These are phyloP conservation scores for Trachelus stipa DNA, from an alignment of 2,888 invertebrate genomes.

Conservation along the genomic window DNA sequence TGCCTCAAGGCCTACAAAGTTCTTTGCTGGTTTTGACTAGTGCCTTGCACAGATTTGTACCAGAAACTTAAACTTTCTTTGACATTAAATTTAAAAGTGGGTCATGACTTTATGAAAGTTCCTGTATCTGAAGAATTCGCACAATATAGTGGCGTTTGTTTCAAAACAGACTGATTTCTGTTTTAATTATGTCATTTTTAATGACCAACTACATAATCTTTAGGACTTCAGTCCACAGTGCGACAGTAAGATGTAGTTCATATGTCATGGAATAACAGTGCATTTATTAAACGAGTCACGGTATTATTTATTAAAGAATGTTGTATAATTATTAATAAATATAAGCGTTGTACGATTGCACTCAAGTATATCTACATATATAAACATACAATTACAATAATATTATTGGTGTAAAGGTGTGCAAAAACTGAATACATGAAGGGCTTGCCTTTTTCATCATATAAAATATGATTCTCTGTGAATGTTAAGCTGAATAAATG, in stretches of 20 bases:
- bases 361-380: slow-evolving; percentile 28
- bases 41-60: slow-evolving; percentile 68
- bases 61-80: slow-evolving; percentile 45
- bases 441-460: neutral
- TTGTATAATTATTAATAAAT: slow-evolving; percentile 35
- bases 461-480: neutral
- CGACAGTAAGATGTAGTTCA: neutral
- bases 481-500: neutral
- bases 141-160: neutral
- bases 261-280: neutral
- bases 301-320: slow-evolving; percentile 41
- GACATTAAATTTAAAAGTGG: neutral
- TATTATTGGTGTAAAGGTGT: neutral
- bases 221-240: neutral
- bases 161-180: neutral
- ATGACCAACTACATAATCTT: neutral
- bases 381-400: slow-evolving; percentile 36
- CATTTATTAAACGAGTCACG: slow-evolving; percentile 6
- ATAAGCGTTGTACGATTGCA: slow-evolving; percentile 32
- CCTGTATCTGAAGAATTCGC: neutral
- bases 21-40: slow-evolving; percentile 68
- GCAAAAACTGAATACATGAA: neutral
- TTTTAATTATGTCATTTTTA: neutral
- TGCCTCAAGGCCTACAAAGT: slow-evolving; percentile 69
- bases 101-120: neutral